These are phyloP conservation scores for Pelobates fuscus DNA, from an alignment of 2,113 vertebrate genomes.

Conservation along the genomic window DNA sequence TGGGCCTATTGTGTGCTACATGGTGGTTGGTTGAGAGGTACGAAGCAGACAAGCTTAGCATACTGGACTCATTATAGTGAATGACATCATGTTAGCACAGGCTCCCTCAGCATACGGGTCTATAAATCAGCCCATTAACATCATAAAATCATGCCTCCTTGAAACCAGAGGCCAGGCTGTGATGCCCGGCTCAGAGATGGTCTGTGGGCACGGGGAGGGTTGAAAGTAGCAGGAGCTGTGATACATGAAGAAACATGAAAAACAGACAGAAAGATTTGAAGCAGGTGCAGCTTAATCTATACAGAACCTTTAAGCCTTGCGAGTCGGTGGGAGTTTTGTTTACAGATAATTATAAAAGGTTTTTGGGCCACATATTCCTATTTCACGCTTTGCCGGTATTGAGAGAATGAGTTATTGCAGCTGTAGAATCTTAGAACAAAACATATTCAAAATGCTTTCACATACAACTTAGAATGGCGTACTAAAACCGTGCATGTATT, in stretches of 20 bases:
- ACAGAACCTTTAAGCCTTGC: no score
- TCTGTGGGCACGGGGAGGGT: conserved; percentile 2
- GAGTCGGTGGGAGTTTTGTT: no score
- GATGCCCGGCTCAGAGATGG: conserved; percentile 20
- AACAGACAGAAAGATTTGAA: background rate
- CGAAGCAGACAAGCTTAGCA: conserved; percentile 14
- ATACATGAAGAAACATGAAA: conserved; percentile 1
- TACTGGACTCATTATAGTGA: conserved; percentile 29
- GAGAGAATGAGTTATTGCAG: no score
- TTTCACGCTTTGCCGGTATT: no score
- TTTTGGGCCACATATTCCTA: no score
- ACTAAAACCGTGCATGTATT: no score
- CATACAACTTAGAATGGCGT: no score
- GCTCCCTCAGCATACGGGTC: conserved; percentile 35
- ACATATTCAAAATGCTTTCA: no score
- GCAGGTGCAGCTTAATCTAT: conserved; percentile 4
- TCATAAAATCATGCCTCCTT: conserved; percentile 34
- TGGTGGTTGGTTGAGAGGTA: conserved; percentile 23
- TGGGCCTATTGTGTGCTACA: background rate
- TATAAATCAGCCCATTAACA: conserved; percentile 46
- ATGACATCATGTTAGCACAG: conserved; percentile 46
- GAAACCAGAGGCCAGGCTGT: conserved; percentile 12
- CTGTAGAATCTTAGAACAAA: no score
- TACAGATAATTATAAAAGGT: no score
- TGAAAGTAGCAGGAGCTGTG: conserved; percentile 16